These are phyloP conservation scores for Mormyrus iriodes DNA, from an alignment of 2,113 vertebrate genomes.

Conservation along the genomic window DNA sequence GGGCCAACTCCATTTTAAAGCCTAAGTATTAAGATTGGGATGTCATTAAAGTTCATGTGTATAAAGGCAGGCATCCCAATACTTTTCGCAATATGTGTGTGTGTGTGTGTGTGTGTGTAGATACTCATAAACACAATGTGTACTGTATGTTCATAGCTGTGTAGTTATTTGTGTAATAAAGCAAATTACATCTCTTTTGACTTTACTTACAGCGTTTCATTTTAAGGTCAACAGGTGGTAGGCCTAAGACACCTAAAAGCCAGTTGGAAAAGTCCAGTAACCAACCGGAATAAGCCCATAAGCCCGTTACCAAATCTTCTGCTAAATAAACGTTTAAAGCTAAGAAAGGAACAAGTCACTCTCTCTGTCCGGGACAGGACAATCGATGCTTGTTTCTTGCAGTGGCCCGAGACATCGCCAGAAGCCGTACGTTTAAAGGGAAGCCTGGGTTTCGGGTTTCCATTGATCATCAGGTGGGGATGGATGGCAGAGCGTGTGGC, in stretches of 20 bases:
- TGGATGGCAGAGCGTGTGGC: not conserved
- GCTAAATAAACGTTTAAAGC: not conserved
- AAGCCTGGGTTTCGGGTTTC: not conserved
- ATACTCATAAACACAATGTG: not conserved
- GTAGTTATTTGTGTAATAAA: not conserved
- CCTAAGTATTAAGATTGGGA: no score
- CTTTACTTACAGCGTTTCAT: not conserved
- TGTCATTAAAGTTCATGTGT: no score
- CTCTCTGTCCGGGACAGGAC: not conserved
- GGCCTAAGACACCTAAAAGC: not conserved
- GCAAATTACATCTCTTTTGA: not conserved
- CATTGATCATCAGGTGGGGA: constrained; percentile 26
- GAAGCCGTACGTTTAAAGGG: not conserved
- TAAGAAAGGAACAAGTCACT: no score
- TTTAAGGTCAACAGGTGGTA: not conserved
- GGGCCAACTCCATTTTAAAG: no score
- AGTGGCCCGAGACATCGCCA: not conserved
- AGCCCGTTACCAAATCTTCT: not conserved
- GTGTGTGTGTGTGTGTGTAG: no score
- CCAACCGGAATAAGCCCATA: not conserved
- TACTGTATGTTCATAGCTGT: not conserved
- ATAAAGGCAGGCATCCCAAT: no score
- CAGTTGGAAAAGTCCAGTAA: not conserved
- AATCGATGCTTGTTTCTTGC: constrained; percentile 10
- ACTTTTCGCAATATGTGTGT: no score